Evolutionary conservation across 2,888 invertebrate species (phyloP), one percentile per base, ranked within the genome.

Genomic region (Leucoptera coffeella): DNA sequence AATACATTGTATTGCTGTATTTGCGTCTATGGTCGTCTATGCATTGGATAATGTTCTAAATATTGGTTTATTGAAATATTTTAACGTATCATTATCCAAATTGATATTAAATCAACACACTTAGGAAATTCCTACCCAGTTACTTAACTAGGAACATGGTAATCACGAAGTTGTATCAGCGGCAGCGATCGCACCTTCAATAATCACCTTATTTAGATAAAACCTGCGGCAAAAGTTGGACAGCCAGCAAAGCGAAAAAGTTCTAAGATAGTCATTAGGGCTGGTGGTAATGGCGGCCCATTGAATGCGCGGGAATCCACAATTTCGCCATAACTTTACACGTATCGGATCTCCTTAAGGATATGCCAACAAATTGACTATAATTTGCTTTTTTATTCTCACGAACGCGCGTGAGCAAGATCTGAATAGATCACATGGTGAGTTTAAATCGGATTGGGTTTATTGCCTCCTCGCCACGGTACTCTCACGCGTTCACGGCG

Each of bases 331-430:
- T 45, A 47, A 50, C 45, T 45, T 43, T 38, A 43, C 45, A 53
- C 50, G 48, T 54, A 53, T 57, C 53, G 47, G 56, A 45, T 50
- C 50, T 47, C 50, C 52, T 54, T 62, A 61, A 60, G 65, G 61
- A 58, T 62, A 58, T 57, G 48, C 47, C 49, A 53, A 52, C 56
- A 60, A 65, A 67, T 64, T 62, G 57, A 53, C 54, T 47, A 52
- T 55, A 65, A 67, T 27, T 27, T 22, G 41, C 47, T 53, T 59
- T 59, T 65, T 65, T 64, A 47, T 57, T 59, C 60, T 60, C 61
- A 62, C 62, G 58, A 49, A 22, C 27, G 23, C 23, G 24, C 25
- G 31, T 29, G 31, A 27, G 43, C 44, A 46, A 48, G 53, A 56
- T 52, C 50, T 50, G 52, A 40, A 45, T 46, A 43, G 41, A 42